Conservation (phyloP, 2,888 invertebrate species). For the Drosophila nr. perissopoda region DNA sequence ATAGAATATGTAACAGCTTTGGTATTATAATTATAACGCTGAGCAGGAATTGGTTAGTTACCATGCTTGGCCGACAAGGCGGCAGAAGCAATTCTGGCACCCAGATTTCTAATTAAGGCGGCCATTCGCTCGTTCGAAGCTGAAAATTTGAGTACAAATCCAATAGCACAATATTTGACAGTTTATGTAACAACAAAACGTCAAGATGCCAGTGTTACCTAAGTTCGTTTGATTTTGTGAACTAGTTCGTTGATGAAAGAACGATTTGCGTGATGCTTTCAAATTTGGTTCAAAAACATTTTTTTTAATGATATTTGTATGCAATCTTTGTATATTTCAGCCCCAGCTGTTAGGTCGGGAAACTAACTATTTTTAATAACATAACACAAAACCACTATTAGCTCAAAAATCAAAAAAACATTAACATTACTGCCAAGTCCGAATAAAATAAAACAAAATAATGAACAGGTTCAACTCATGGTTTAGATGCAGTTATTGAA, state of each 20-base stretch:
- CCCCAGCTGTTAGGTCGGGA: neutral
- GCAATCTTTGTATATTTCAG: neutral
- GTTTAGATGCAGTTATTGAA: constrained; percentile 5
- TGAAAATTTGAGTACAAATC: constrained; percentile 42
- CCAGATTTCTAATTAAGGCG: constrained; percentile 82
- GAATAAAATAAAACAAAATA: neutral
- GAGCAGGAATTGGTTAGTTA: constrained; percentile 44
- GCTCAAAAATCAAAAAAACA: neutral
- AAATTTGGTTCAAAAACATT: neutral
- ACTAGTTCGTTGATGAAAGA: constrained; percentile 17
- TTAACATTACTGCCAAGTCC: too few relatives aligned
- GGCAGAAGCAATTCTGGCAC: constrained; percentile 72
- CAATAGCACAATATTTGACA: constrained; percentile 58
- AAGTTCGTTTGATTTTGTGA: constrained; percentile 8
- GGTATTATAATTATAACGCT: constrained; percentile 8
- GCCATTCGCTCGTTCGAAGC: constrained; percentile 76
- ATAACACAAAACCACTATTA: too few relatives aligned
- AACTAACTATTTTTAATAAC: neutral
- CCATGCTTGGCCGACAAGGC: constrained; percentile 77
- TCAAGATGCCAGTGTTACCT: constrained; percentile 50
- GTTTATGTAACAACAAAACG: constrained; percentile 78
- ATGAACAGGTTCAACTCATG: constrained; percentile 11
- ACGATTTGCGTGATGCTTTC: neutral
- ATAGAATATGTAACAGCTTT: constrained; percentile 8
- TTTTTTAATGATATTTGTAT: neutral